These are phyloP conservation scores for Sebastes minor DNA, from an alignment of 2,797 vertebrate species.

Conservation along the genomic window DNA sequence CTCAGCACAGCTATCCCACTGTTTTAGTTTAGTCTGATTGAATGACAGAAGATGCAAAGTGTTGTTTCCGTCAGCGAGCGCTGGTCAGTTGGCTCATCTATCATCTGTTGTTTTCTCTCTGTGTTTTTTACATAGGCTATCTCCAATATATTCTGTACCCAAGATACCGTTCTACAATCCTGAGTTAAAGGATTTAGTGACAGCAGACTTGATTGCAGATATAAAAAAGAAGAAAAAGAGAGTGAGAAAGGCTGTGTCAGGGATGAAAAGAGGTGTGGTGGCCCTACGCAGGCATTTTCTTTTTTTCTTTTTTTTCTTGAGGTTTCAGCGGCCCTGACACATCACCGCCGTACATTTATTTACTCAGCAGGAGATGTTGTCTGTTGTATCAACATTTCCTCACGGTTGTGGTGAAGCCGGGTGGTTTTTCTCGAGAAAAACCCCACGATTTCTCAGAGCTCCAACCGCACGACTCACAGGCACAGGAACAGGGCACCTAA, in stretches of 20 bases:
- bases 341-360: slow-evolving; percentile 31
- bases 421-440: slow-evolving; percentile 16
- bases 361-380: slow-evolving; percentile 19
- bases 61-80: neutral
- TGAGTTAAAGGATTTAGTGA: neutral
- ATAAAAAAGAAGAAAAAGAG: neutral
- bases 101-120: neutral
- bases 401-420: neutral
- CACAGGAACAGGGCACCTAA: slow-evolving; percentile 25
- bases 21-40: neutral
- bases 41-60: neutral
- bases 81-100: neutral
- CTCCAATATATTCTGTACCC: neutral
- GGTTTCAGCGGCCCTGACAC: slow-evolving; percentile 40
- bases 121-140: neutral
- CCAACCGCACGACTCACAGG: slow-evolving; percentile 10
- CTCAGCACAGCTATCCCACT: neutral
- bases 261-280: neutral
- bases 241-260: neutral
- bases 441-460: slow-evolving; percentile 27
- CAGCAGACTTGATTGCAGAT: neutral
- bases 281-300: neutral
- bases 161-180: neutral
- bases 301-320: neutral
- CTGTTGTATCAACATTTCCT: slow-evolving; percentile 52